Base-by-base conservation (phyloP, 2,797 vertebrate genomes). In the Acipenser oxyrinchus region DNA sequence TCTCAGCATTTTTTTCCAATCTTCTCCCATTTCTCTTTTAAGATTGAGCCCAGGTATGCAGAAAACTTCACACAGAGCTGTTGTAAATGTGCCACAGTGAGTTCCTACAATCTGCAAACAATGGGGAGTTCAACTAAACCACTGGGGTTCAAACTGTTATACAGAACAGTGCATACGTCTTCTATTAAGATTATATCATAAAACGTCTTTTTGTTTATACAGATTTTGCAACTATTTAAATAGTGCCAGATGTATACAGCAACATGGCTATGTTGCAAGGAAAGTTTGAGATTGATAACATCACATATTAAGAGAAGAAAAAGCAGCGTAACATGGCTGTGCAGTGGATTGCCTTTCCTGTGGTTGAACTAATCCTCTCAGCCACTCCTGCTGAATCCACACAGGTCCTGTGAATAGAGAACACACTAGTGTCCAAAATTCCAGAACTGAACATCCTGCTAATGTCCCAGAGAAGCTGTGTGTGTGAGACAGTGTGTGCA, bases 201-300 rank as follows among this genome's bases (percentile, higher is more conserved):
- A 37, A 37, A 37, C 37, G 5, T 37, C 37, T 37, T 37, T 37
- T 37, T 37, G 37, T 37, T 37, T n/a, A 57, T 15, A 64, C 70
- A 62, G 67, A 67, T 64, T 18, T 59, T 65, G 55, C 10, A 37
- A 51, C 51, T 55, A 64, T 62, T 69, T 64, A 51, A 48, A 51
- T 63, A 68, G 55, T 51, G 37, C 37, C 37, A 37, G 66, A 55
- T 75, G 53, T 63, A 64, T 55, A 66, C 68, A 63, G 69, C 64
- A 66, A 65, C 51, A 62, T 37, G 37, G 68, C 51, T 68, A 61
- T 69, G 68, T 65, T 58, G 51, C 12, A 55, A 65, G 66, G 55
- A 62, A 8, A 70, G 37, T n/a, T 59, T 65, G 66, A 51, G 63
- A 68, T 72, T 57, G 66, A 67, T 63, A 60, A 58, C 55, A 59